Percentiles rank a stretch among this genome's conserved stretches.
phyloP scores from a whole-genome alignment of 2,888 invertebrate genomes.

The Stenichneumon culpator region DNA sequence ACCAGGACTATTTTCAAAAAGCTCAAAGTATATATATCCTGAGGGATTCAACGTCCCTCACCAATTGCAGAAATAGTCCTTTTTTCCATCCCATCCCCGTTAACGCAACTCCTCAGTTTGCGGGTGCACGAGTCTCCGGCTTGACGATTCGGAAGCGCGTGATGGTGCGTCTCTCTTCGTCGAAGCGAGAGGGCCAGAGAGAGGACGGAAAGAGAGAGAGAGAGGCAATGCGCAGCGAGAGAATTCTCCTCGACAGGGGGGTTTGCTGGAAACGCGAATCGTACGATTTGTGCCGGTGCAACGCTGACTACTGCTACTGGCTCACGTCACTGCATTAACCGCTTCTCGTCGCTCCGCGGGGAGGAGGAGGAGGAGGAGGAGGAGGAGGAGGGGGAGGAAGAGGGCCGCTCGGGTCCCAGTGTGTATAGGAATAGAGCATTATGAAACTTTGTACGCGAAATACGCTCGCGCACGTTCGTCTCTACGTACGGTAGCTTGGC shows the following conservation, averaged over 20 bases:
- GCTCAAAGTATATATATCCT: neutral
- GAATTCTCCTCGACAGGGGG: neutral
- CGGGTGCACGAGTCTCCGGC: constrained; percentile 10
- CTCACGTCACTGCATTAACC: constrained; percentile 3
- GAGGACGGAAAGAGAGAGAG: neutral
- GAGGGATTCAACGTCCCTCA: neutral
- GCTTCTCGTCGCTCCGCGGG: constrained; percentile 1
- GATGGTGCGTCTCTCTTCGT: constrained; percentile 44
- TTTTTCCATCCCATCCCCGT: constrained; percentile 1
- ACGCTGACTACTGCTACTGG: constrained; percentile 22
- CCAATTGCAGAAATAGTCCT: neutral
- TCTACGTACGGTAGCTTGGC: constrained; percentile 46
- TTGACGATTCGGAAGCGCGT: constrained; percentile 34
- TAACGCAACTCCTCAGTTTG: constrained; percentile 25
- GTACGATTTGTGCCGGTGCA: constrained; percentile 44
- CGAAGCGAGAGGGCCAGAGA: constrained; percentile 31
- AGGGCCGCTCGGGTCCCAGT: neutral
- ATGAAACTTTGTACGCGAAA: constrained; percentile 68
- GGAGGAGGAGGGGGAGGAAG: neutral
- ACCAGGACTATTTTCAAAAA: constrained; percentile 5
- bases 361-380: neutral
- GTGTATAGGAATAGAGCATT: constrained; percentile 52
- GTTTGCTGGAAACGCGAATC: neutral
- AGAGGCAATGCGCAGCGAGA: neutral
- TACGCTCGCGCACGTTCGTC: constrained; percentile 34